phyloP scores from a whole-genome alignment of 2,797 vertebrate species.

The Acridotheres tristis region DNA sequence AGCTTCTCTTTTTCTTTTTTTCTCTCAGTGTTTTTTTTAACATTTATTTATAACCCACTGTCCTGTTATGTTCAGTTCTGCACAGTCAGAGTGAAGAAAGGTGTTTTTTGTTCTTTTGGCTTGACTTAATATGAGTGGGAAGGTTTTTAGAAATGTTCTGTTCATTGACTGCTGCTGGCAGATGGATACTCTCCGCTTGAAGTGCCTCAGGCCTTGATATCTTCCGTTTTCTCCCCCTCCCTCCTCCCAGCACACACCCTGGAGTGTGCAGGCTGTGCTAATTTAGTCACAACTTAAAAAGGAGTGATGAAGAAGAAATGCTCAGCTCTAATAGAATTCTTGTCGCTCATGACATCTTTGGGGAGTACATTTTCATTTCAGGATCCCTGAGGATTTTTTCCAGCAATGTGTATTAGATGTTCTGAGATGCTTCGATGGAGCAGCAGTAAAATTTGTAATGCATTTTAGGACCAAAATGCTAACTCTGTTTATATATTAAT shows the following conservation, averaged over 20 bases:
- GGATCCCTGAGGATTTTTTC: slow-evolving; percentile 21
- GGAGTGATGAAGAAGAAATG: slow-evolving; percentile 29
- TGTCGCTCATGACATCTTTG: background rate
- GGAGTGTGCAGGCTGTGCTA: slow-evolving; percentile 49
- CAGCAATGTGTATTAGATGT: background rate
- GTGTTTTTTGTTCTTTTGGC: slow-evolving; percentile 60
- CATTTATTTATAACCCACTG: background rate
- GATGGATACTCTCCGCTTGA: slow-evolving; percentile 60
- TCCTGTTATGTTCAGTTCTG: background rate
- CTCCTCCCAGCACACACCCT: slow-evolving; percentile 41
- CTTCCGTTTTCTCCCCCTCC: slow-evolving; percentile 20
- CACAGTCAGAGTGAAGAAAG: slow-evolving; percentile 14
- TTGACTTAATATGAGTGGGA: slow-evolving; percentile 46
- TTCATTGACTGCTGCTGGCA: slow-evolving; percentile 64
- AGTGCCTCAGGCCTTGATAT: slow-evolving; percentile 44
- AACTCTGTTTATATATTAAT: background rate
- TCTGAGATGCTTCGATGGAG: background rate
- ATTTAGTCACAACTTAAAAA: slow-evolving; percentile 60
- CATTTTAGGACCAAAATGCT: background rate
- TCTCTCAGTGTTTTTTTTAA: background rate
- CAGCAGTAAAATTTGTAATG: background rate
- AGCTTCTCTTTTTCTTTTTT: background rate
- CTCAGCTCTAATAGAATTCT: slow-evolving; percentile 29
- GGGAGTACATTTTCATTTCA: slow-evolving; percentile 15
- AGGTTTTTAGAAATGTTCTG: slow-evolving; percentile 56